phyloP scores from a whole-genome alignment of 2,113 vertebrate genomes.

The Lethenteron reissneri region DNA sequence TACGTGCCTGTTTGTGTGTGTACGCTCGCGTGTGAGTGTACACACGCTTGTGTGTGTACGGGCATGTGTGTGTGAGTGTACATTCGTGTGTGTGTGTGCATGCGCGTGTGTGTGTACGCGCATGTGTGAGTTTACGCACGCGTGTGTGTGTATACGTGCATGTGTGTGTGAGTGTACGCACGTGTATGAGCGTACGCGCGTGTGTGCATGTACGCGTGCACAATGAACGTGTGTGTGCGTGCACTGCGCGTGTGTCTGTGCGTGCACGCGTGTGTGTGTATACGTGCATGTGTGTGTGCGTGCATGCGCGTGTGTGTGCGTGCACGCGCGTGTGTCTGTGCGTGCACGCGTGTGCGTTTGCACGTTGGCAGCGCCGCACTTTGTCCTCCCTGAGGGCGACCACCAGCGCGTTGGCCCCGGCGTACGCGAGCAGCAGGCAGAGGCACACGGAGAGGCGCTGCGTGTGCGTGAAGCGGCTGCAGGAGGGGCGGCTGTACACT shows the following conservation, averaged over 20 bases:
- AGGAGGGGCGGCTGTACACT: constrained; percentile 21
- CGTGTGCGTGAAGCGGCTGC: constrained; percentile 18
- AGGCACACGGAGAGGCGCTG: constrained; percentile 28
- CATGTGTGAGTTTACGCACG: background rate
- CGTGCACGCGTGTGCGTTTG: background rate
- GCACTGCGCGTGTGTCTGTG: background rate
- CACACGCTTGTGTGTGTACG: background rate
- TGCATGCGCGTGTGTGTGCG: background rate
- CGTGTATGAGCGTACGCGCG: background rate
- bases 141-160: background rate
- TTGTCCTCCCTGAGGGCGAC: constrained; percentile 16
- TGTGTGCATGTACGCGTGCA: background rate
- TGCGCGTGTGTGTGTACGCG: background rate
- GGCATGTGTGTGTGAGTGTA: background rate
- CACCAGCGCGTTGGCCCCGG: constrained; percentile 20
- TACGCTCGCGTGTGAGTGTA: background rate
- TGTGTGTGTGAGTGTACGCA: background rate
- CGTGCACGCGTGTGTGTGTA: background rate
- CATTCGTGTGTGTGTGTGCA: background rate
- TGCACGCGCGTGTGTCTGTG: background rate
- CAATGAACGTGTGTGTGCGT: background rate
- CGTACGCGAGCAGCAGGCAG: constrained; percentile 23
- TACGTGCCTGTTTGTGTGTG: background rate
- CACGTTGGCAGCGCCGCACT: constrained; percentile 18
- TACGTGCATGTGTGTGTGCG: background rate